Conservation (phyloP, 2,888 invertebrate species). For the Pollenia angustigena region DNA sequence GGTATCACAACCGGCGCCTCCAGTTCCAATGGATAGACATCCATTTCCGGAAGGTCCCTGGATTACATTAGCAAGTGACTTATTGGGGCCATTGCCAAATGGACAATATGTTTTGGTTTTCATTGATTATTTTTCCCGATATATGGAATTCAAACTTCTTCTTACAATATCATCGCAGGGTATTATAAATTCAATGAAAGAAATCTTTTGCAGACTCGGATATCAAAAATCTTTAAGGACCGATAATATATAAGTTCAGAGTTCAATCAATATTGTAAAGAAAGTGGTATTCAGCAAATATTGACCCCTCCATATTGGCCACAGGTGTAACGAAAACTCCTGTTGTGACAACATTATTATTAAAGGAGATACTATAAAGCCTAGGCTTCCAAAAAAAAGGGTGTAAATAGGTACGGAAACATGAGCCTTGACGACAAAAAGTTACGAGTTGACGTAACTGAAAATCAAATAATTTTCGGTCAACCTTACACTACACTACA, state of each 20-base stretch:
- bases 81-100: slow-evolving; percentile 57
- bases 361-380: too few relatives aligned
- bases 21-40: slow-evolving; percentile 72
- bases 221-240: slow-evolving; percentile 66
- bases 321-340: too few relatives aligned
- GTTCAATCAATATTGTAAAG: slow-evolving; percentile 62
- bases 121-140: slow-evolving; percentile 55
- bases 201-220: slow-evolving; percentile 72
- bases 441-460: too few relatives aligned
- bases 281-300: slow-evolving; percentile 68
- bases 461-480: too few relatives aligned
- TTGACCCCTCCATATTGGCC: slow-evolving; percentile 70
- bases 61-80: slow-evolving; percentile 66
- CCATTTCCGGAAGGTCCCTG: slow-evolving; percentile 60
- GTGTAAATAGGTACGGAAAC: too few relatives aligned
- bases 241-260: slow-evolving; percentile 67
- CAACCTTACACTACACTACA: too few relatives aligned
- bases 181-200: slow-evolving; percentile 67
- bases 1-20: slow-evolving; percentile 69
- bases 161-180: slow-evolving; percentile 53
- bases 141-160: slow-evolving; percentile 59
- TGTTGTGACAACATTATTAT: too few relatives aligned
- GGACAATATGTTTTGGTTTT: slow-evolving; percentile 63
- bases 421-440: too few relatives aligned
- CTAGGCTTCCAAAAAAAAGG: too few relatives aligned